Percentiles rank a stretch among this genome's conserved stretches.
Conservation (phyloP, 2,113 vertebrate genomes). For the Climacteris rufus region DNA sequence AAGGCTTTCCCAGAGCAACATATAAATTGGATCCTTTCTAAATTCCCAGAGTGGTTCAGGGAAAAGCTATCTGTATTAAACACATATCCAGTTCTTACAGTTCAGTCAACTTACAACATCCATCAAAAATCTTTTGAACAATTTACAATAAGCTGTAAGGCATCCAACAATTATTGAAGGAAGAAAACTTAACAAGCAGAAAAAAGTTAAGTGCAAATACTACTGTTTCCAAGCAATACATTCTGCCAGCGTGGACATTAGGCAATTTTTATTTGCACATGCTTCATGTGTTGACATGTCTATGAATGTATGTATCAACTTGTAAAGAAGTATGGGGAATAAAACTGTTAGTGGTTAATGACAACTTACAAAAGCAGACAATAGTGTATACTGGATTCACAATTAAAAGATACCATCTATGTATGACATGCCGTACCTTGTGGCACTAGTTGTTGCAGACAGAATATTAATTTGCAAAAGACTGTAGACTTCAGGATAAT, state of each 20-base stretch:
- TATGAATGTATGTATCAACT: not conserved
- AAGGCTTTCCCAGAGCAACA: not conserved
- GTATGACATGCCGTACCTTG: not conserved
- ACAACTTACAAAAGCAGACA: not conserved
- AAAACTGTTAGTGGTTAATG: not conserved
- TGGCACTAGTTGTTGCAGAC: not conserved
- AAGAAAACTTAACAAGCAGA: not conserved
- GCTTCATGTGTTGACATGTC: not conserved
- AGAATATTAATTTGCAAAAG: slow-evolving; percentile 2
- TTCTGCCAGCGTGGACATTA: not conserved
- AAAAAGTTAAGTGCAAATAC: not conserved
- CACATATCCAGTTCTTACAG: not conserved
- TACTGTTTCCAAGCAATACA: not conserved
- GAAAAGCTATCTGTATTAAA: not conserved
- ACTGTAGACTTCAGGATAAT: not conserved
- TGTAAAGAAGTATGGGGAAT: not conserved
- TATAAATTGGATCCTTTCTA: not conserved
- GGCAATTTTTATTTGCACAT: not conserved
- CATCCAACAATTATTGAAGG: not conserved
- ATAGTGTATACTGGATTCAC: not conserved
- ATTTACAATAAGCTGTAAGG: not conserved
- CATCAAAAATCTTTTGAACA: not conserved
- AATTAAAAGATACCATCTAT: not conserved
- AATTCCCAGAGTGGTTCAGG: not conserved
- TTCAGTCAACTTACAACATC: not conserved